These are phyloP conservation scores for Atta texana DNA, from an alignment of 1,140 invertebrate genomes.

Conservation along the genomic window DNA sequence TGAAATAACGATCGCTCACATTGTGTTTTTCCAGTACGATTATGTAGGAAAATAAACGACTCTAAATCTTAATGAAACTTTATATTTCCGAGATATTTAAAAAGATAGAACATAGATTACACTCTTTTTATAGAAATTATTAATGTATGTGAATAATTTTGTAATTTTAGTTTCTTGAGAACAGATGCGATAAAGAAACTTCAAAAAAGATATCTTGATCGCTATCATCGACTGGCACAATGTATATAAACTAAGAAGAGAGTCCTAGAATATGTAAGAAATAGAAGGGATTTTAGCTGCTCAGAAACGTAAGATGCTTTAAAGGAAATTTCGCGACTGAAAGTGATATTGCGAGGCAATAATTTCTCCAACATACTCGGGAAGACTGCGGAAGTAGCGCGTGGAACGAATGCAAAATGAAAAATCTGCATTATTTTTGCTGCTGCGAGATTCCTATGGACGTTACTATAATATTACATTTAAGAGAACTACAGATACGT, in stretches of 20 bases:
- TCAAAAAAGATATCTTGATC: not conserved
- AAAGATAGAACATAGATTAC: not conserved
- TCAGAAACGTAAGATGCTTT: constrained; percentile 55
- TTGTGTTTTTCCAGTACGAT: not conserved
- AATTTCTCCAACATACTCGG: constrained; percentile 53
- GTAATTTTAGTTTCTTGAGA: not conserved
- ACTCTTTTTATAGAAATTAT: not conserved
- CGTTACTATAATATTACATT: constrained; percentile 37
- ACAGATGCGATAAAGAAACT: not conserved
- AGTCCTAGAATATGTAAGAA: constrained; percentile 36
- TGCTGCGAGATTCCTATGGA: constrained; percentile 44
- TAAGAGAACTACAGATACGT: constrained; percentile 38
- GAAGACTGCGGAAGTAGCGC: constrained; percentile 34
- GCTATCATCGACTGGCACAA: not conserved
- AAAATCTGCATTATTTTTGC: constrained; percentile 51
- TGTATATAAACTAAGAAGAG: not conserved
- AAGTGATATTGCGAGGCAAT: constrained; percentile 60
- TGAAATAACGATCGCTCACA: not conserved
- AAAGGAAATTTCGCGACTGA: constrained; percentile 47
- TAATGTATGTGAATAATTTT: constrained; percentile 4
- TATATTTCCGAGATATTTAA: not conserved
- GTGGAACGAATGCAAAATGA: not conserved
- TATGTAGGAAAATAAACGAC: not conserved
- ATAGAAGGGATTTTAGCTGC: constrained; percentile 52
- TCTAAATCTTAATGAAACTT: not conserved